These are phyloP conservation scores for Porites divaricata DNA, from an alignment of 92 coral and sea anemone genomes.

Conservation along the genomic window DNA sequence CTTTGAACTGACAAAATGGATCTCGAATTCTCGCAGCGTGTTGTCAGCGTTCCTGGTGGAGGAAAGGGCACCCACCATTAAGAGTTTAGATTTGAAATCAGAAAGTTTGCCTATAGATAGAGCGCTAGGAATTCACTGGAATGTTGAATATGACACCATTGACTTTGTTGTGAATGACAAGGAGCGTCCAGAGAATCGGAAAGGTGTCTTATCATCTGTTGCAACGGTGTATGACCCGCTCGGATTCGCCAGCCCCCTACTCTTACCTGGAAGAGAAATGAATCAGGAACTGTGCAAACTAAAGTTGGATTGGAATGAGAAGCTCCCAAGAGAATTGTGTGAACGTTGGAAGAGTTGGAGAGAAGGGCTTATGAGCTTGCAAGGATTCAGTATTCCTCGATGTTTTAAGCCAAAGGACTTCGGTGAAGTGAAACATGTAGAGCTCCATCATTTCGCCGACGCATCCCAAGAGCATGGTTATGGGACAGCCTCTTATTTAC, in stretches of 20 bases:
- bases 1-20: slow-evolving; percentile 74
- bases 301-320: slow-evolving; percentile 68
- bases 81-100: slow-evolving; percentile 54
- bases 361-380: background rate
- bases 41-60: slow-evolving; percentile 66
- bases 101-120: slow-evolving; percentile 61
- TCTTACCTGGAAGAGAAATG: slow-evolving; percentile 67
- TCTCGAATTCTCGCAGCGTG: slow-evolving; percentile 63
- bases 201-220: slow-evolving; percentile 69
- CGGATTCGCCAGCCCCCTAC: slow-evolving; percentile 70
- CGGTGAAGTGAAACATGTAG: background rate
- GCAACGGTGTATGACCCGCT: slow-evolving; percentile 74
- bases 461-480: slow-evolving; percentile 77
- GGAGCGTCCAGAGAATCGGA: slow-evolving; percentile 67
- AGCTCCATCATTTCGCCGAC: slow-evolving; percentile 22
- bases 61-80: slow-evolving; percentile 49
- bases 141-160: slow-evolving; percentile 58
- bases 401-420: background rate
- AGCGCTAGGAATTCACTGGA: slow-evolving; percentile 72
- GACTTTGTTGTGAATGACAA: slow-evolving; percentile 30
- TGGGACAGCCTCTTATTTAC: slow-evolving; percentile 72
- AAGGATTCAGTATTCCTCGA: background rate
- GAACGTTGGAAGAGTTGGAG: background rate
- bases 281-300: slow-evolving; percentile 69
- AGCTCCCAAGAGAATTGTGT: slow-evolving; percentile 51